phyloP scores from a whole-genome alignment of 2,113 vertebrate species.

The Cinclus cinclus region DNA sequence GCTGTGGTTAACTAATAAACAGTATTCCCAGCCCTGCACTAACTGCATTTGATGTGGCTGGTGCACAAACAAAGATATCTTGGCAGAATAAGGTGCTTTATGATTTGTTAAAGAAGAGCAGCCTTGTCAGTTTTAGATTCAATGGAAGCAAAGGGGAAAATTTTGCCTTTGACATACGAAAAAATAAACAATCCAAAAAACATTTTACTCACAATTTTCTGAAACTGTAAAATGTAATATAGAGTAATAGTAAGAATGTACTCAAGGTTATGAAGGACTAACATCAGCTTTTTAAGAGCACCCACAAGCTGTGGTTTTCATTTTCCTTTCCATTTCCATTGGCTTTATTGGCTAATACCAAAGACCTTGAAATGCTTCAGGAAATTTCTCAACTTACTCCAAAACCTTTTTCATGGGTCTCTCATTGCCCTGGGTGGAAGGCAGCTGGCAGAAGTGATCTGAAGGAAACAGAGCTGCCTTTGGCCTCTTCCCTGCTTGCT shows the following conservation, averaged over 20 bases:
- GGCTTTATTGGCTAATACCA: not conserved
- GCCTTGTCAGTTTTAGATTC: not conserved
- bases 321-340: not conserved
- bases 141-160: not conserved
- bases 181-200: not conserved
- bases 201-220: not conserved
- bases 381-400: not conserved
- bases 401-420: not conserved
- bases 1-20: slow-evolving; percentile 66
- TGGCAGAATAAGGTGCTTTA: slow-evolving; percentile 29
- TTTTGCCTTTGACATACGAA: not conserved
- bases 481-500: not conserved
- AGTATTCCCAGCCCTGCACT: slow-evolving; percentile 31
- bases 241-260: not conserved
- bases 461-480: not conserved
- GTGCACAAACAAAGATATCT: slow-evolving; percentile 42
- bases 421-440: not conserved
- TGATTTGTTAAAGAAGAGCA: slow-evolving; percentile 6
- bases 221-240: not conserved
- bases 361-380: not conserved
- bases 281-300: not conserved
- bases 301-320: not conserved
- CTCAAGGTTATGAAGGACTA: not conserved
- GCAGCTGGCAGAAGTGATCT: not conserved
- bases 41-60: slow-evolving; percentile 18